Evolutionary conservation across 2,797 vertebrate species (phyloP).

Genomic region (Falco novaeseelandiae): DNA sequence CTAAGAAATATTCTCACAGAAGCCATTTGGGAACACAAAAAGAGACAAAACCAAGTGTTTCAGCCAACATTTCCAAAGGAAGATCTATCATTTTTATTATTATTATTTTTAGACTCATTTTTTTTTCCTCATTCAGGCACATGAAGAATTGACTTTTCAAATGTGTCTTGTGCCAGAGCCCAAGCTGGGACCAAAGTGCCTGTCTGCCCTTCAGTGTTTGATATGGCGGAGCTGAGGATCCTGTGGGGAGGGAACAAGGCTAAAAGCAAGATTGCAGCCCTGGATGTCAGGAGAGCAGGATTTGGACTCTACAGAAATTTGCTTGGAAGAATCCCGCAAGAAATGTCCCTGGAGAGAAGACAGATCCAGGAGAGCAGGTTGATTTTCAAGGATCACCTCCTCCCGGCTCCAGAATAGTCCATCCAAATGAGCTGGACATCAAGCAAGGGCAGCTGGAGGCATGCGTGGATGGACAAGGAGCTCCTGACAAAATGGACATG

Average conservation of each 20-base stretch:
- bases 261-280: neutral
- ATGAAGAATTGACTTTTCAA: neutral
- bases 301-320: neutral
- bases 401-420: neutral
- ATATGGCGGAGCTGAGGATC: neutral
- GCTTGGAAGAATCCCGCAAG: neutral
- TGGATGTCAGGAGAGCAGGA: neutral
- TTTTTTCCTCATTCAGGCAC: neutral
- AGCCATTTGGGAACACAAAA: slow-evolving; percentile 36
- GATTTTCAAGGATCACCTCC: neutral
- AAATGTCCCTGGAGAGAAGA: neutral
- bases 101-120: slow-evolving; percentile 29
- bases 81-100: slow-evolving; percentile 10
- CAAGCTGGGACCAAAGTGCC: neutral
- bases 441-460: neutral
- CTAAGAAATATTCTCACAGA: slow-evolving; percentile 34
- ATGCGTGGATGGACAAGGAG: neutral
- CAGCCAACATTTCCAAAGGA: slow-evolving; percentile 26
- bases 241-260: neutral
- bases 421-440: neutral
- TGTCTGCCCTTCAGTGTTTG: neutral
- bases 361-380: neutral
- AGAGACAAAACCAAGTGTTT: slow-evolving; percentile 36
- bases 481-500: neutral
- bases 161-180: neutral